phyloP scores from a whole-genome alignment of 2,888 invertebrate genomes.

The Punctoribates punctum region DNA sequence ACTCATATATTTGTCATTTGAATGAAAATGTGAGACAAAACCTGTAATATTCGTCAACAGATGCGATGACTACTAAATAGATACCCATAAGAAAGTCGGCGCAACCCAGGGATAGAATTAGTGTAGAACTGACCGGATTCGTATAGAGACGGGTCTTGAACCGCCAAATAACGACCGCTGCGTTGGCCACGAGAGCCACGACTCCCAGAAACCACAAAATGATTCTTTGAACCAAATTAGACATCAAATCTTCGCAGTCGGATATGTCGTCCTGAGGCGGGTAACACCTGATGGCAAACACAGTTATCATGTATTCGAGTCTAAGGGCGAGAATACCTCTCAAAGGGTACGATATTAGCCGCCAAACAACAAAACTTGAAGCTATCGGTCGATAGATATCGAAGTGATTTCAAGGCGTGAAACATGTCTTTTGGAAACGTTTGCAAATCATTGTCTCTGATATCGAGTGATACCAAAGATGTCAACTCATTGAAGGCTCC shows the following conservation, averaged over 20 bases:
- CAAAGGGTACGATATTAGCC: slow-evolving; percentile 37
- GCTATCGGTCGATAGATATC: slow-evolving; percentile 49
- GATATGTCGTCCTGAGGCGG: slow-evolving; percentile 51
- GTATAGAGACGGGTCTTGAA: slow-evolving; percentile 48
- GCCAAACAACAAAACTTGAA: slow-evolving; percentile 51
- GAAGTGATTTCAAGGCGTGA: slow-evolving; percentile 47
- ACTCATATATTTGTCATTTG: neutral
- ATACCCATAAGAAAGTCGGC: slow-evolving; percentile 52
- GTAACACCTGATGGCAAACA: slow-evolving; percentile 47
- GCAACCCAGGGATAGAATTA: slow-evolving; percentile 51
- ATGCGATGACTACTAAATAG: slow-evolving; percentile 51
- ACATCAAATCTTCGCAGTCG: slow-evolving; percentile 51
- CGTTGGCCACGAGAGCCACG: slow-evolving; percentile 50
- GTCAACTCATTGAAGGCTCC: slow-evolving; percentile 49
- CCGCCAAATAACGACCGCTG: slow-evolving; percentile 50
- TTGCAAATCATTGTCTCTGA: slow-evolving; percentile 49
- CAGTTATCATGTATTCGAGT: slow-evolving; percentile 1
- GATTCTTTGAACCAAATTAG: slow-evolving; percentile 49
- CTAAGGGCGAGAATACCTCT: slow-evolving; percentile 16
- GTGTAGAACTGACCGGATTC: slow-evolving; percentile 51
- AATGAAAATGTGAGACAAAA: neutral
- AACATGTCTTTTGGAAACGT: slow-evolving; percentile 50
- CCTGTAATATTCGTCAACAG: slow-evolving; percentile 50
- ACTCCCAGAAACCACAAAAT: slow-evolving; percentile 50
- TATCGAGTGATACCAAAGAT: slow-evolving; percentile 43